Evolutionary conservation across 2,113 vertebrate genomes (phyloP).

Genomic region (Polypterus senegalus): DNA sequence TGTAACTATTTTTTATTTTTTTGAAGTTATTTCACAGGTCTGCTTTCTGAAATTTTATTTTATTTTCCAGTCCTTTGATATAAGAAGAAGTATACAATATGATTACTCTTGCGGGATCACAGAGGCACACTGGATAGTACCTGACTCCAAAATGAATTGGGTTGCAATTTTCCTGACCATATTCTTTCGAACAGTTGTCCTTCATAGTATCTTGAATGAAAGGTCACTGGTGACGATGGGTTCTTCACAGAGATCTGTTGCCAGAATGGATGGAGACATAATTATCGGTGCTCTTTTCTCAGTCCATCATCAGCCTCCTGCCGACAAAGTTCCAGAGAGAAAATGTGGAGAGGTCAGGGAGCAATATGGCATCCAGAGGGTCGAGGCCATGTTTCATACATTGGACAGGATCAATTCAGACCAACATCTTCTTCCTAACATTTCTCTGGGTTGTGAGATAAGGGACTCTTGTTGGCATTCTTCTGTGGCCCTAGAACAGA

Average conservation of each 20-base stretch:
- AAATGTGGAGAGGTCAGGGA: slow-evolving; percentile 95
- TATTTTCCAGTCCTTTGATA: slow-evolving; percentile 34
- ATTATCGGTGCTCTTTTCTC: slow-evolving; percentile 97
- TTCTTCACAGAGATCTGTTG: slow-evolving; percentile 71
- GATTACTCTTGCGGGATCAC: slow-evolving; percentile 28
- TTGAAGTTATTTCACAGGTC: slow-evolving; percentile 22
- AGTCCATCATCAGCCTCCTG: slow-evolving; percentile 91
- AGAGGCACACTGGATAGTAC: slow-evolving; percentile 47
- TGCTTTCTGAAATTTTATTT: slow-evolving; percentile 25
- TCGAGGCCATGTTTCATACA: slow-evolving; percentile 97
- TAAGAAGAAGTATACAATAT: slow-evolving; percentile 26
- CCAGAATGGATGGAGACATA: slow-evolving; percentile 92
- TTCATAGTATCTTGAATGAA: slow-evolving; percentile 45
- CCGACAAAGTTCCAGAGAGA: slow-evolving; percentile 87
- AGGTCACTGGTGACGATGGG: slow-evolving; percentile 52
- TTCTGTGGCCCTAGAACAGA: slow-evolving; percentile 92
- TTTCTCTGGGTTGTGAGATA: slow-evolving; percentile 93
- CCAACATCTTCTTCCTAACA: slow-evolving; percentile 80
- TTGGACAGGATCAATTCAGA: slow-evolving; percentile 92
- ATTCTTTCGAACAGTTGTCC: slow-evolving; percentile 48
- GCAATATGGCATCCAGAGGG: slow-evolving; percentile 95
- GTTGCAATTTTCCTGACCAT: slow-evolving; percentile 51
- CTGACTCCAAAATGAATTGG: slow-evolving; percentile 65
- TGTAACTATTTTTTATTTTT: neutral
- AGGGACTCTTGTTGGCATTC: slow-evolving; percentile 98